phyloP scores from a whole-genome alignment of 2,797 vertebrate species.

The Enteromius unitaeniatus region DNA sequence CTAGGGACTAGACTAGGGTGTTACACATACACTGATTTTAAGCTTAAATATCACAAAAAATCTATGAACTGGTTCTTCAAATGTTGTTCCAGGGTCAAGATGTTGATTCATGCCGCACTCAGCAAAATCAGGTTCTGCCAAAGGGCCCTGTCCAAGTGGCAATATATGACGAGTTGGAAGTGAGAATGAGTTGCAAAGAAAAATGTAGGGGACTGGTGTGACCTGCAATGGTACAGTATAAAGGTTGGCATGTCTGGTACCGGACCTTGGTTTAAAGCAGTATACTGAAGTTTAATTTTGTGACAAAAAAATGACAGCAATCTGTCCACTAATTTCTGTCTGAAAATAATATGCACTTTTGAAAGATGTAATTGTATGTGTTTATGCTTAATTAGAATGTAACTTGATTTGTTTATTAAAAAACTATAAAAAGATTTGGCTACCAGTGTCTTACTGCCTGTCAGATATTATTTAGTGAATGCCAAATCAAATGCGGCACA shows the following conservation, averaged over 20 bases:
- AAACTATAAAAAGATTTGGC: conserved; percentile 11
- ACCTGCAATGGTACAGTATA: neutral
- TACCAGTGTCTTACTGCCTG: neutral
- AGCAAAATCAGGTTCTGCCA: too few species aligned
- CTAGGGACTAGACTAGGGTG: too few species aligned
- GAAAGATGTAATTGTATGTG: too few species aligned
- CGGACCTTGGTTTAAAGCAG: neutral
- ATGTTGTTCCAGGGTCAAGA: too few species aligned
- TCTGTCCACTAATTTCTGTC: neutral
- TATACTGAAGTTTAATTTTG: neutral
- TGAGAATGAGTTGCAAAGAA: too few species aligned
- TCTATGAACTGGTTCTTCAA: too few species aligned
- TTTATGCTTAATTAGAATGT: neutral
- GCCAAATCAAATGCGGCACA: neutral
- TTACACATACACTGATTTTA: too few species aligned
- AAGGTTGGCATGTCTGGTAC: neutral
- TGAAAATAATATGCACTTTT: neutral
- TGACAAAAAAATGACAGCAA: neutral
- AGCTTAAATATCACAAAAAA: too few species aligned
- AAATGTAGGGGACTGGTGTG: neutral
- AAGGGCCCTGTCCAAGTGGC: too few species aligned
- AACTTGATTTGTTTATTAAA: neutral
- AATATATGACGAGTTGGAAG: too few species aligned
- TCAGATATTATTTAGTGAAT: neutral
- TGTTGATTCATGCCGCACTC: too few species aligned